Percentiles rank a stretch among this genome's conserved stretches.
Evolutionary conservation across 2,888 invertebrate genomes (phyloP).

Genomic region (Camptogramma bilineatum): DNA sequence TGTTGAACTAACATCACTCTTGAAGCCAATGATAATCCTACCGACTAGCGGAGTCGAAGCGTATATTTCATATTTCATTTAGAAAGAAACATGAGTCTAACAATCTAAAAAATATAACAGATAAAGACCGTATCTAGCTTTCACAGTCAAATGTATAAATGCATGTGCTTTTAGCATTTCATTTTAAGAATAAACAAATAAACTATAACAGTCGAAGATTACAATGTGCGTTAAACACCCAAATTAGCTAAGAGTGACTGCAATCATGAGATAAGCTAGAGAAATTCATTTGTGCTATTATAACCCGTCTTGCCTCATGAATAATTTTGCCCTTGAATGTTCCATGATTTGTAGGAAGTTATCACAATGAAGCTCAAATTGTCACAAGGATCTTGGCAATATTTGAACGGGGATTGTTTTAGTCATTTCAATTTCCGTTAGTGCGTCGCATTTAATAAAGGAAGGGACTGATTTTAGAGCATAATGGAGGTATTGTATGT

Average conservation of each 20-base stretch:
- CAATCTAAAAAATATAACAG: neutral
- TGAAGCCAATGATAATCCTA: neutral
- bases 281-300: neutral
- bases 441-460: conserved; percentile 57
- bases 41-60: neutral
- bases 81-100: neutral
- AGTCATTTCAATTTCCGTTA: conserved; percentile 65
- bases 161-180: too few relatives aligned
- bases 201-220: too few relatives aligned
- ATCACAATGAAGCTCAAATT: conserved; percentile 30
- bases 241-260: neutral
- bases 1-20: neutral
- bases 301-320: neutral
- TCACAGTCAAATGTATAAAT: too few relatives aligned
- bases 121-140: too few relatives aligned
- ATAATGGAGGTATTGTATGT: conserved; percentile 39
- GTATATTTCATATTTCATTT: neutral
- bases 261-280: neutral
- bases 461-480: conserved; percentile 53
- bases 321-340: conserved; percentile 3
- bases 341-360: conserved; percentile 18
- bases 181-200: too few relatives aligned
- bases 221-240: too few relatives aligned
- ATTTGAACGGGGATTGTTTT: conserved; percentile 55
- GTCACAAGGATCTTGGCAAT: conserved; percentile 54